A percentile compares a stretch with the other conserved stretches of the same genome.
Evolutionary conservation across 2,888 invertebrate species (phyloP).

Genomic region (Physocephala rufipes): DNA sequence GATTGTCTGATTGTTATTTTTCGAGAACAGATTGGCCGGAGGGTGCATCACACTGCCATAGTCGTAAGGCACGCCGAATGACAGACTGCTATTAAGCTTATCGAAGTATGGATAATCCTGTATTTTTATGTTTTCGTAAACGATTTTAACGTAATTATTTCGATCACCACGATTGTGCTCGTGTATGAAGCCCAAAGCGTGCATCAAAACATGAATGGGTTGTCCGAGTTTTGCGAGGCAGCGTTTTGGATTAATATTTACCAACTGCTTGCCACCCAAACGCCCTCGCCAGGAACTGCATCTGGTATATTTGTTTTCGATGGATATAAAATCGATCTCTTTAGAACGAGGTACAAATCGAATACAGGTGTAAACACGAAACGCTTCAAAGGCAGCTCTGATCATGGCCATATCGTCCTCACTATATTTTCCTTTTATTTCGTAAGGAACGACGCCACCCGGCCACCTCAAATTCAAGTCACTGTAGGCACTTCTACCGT

Average conservation of each 20-base stretch:
- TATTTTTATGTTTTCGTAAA: constrained; percentile 74
- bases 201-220: constrained; percentile 81
- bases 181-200: constrained; percentile 81
- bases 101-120: constrained; percentile 77
- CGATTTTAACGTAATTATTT: constrained; percentile 74
- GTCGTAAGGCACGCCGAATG: constrained; percentile 79
- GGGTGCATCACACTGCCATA: constrained; percentile 86
- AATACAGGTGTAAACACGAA: constrained; percentile 79
- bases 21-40: constrained; percentile 79
- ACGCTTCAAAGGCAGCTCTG: constrained; percentile 76
- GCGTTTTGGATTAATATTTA: constrained; percentile 82
- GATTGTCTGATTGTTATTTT: too few relatives aligned
- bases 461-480: constrained; percentile 72
- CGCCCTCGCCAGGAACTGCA: constrained; percentile 86
- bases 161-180: constrained; percentile 83
- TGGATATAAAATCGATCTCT: constrained; percentile 75
- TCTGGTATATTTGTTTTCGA: constrained; percentile 74
- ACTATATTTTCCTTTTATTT: constrained; percentile 73
- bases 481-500: constrained; percentile 70
- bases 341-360: constrained; percentile 74
- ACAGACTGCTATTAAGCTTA: constrained; percentile 71
- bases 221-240: constrained; percentile 74
- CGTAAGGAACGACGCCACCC: constrained; percentile 75
- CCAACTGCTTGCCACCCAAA: constrained; percentile 71
- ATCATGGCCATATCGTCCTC: constrained; percentile 71